Evolutionary conservation across 2,888 invertebrate genomes (phyloP).

Genomic region (Pandemis corylana): DNA sequence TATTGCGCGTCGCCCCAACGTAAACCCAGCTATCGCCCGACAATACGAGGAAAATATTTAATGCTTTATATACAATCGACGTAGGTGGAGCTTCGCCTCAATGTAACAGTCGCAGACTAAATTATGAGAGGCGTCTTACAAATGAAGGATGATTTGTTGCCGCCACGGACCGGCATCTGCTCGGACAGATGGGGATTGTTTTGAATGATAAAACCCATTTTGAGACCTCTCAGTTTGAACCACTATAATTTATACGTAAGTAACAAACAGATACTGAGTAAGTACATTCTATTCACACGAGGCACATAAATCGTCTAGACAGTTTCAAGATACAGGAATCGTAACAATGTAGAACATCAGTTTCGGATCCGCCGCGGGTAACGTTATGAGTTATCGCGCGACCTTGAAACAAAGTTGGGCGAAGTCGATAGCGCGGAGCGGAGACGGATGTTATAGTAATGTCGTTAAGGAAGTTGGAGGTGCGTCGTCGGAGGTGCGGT

Average conservation of each 20-base stretch:
- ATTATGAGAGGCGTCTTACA: slow-evolving; percentile 68
- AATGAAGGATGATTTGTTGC: slow-evolving; percentile 70
- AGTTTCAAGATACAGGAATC: slow-evolving; percentile 36
- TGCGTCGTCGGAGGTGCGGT: slow-evolving; percentile 59
- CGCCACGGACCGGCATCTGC: slow-evolving; percentile 50
- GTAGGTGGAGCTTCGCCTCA: slow-evolving; percentile 74
- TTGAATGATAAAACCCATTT: slow-evolving; percentile 52
- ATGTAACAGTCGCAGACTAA: slow-evolving; percentile 63
- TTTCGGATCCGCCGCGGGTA: slow-evolving; percentile 56
- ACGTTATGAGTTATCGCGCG: slow-evolving; percentile 67
- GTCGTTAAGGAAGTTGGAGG: slow-evolving; percentile 80
- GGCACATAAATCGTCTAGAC: slow-evolving; percentile 39
- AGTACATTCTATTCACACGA: slow-evolving; percentile 37
- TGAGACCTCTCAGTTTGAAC: slow-evolving; percentile 34
- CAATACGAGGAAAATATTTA: slow-evolving; percentile 79
- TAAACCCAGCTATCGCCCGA: slow-evolving; percentile 72
- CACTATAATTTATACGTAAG: slow-evolving; percentile 39
- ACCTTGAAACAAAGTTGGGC: slow-evolving; percentile 82
- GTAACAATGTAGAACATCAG: slow-evolving; percentile 51
- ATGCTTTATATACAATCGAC: slow-evolving; percentile 72
- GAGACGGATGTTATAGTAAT: slow-evolving; percentile 74
- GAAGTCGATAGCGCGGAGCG: slow-evolving; percentile 71
- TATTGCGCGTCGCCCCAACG: slow-evolving; percentile 75
- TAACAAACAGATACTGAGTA: slow-evolving; percentile 18
- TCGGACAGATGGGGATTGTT: slow-evolving; percentile 48